Percentiles rank a stretch among this genome's conserved stretches.
Evolutionary conservation across 35 echinoderm and acorn worm genomes (phyloP).

Genomic region (Ptychodera flava): DNA sequence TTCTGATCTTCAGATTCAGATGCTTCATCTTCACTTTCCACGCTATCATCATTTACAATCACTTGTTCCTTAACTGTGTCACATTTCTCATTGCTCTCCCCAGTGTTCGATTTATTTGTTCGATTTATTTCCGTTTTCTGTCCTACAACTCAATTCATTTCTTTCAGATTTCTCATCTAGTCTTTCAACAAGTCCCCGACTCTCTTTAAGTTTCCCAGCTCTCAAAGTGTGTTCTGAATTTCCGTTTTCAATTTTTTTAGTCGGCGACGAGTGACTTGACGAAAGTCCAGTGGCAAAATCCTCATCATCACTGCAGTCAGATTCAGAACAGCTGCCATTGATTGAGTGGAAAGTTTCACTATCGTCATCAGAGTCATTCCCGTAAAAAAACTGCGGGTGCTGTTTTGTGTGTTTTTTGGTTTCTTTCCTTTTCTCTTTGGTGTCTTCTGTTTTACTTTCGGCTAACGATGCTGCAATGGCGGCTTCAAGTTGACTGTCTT

Average conservation of each 20-base stretch:
- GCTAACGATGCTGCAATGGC: conserved; percentile 90
- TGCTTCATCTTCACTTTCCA: background rate
- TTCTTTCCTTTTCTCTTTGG: background rate
- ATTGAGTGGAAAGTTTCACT: conserved; percentile 2
- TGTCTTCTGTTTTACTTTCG: conserved; percentile 15
- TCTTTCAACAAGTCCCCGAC: background rate
- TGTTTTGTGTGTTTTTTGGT: background rate
- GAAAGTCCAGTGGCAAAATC: background rate
- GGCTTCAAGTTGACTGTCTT: conserved; percentile 85
- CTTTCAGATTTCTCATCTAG: background rate
- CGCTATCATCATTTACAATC: background rate
- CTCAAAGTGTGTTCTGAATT: no score
- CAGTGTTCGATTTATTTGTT: background rate
- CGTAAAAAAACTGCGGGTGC: background rate
- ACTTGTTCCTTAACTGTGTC: background rate
- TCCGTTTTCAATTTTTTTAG: background rate
- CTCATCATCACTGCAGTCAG: background rate
- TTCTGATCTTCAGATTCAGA: no score
- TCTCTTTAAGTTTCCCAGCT: no score
- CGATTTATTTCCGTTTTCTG: background rate
- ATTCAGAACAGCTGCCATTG: background rate
- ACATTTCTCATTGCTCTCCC: background rate
- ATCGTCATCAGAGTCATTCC: background rate
- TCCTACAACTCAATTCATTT: background rate
- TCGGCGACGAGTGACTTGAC: background rate